Conservation (phyloP, 2,113 vertebrate species). For the Hydropotes inermis region DNA sequence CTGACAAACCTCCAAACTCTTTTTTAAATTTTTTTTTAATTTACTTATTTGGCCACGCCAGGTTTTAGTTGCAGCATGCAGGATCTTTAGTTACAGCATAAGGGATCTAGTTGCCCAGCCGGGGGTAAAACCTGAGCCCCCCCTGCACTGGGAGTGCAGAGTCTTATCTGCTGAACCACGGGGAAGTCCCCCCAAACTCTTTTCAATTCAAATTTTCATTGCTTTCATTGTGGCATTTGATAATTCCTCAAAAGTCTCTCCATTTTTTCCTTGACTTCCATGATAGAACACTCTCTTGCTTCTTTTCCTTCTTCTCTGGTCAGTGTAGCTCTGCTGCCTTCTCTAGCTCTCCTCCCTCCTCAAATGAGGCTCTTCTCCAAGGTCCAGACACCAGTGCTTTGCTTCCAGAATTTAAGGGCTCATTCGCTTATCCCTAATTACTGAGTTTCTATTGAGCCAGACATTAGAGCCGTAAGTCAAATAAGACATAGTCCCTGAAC, state of each 20-base stretch:
- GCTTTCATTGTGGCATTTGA: not conserved
- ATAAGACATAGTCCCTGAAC: not conserved
- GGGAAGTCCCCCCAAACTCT: not conserved
- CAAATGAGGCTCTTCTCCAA: not conserved
- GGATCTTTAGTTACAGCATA: not conserved
- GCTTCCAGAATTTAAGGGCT: not conserved
- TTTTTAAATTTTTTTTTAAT: not conserved
- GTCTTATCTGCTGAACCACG: not conserved
- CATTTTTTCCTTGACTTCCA: not conserved
- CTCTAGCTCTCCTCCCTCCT: too few relatives aligned
- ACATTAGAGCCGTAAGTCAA: not conserved
- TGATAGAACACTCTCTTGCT: not conserved
- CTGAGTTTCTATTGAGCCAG: not conserved
- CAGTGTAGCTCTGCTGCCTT: not conserved
- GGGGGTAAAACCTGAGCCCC: not conserved
- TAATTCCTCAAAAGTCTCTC: not conserved
- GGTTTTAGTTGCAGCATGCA: not conserved
- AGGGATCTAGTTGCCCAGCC: not conserved
- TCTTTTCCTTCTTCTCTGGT: not conserved
- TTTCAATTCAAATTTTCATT: not conserved
- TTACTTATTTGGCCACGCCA: fast-evolving
- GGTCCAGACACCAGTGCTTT: not conserved
- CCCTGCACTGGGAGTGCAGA: not conserved
- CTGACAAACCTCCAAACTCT: not conserved
- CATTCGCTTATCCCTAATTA: not conserved